These are phyloP conservation scores for Arizona elegans DNA, from an alignment of 2,113 vertebrate genomes.

Conservation along the genomic window DNA sequence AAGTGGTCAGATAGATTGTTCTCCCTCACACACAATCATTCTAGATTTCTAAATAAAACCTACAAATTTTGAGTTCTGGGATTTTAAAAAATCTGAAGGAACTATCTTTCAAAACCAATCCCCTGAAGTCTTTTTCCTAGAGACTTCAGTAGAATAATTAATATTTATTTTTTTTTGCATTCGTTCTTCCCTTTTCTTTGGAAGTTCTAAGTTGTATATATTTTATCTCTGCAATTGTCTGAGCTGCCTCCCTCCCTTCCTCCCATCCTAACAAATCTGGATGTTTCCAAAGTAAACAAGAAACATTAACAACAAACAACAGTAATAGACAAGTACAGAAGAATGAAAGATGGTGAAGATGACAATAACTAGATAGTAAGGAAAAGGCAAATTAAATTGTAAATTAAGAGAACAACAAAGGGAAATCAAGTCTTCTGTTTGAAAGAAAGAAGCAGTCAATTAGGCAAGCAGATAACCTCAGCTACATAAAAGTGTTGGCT, in stretches of 20 bases:
- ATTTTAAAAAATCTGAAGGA: background rate
- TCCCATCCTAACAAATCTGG: background rate
- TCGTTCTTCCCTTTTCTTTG: background rate
- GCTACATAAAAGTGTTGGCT: background rate
- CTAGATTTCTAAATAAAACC: background rate
- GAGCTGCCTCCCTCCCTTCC: background rate
- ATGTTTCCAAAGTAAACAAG: background rate
- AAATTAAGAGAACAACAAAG: background rate
- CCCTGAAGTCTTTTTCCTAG: background rate
- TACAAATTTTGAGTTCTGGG: background rate
- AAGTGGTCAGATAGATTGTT: background rate
- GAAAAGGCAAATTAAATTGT: background rate
- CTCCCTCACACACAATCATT: background rate
- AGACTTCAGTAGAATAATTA: background rate
- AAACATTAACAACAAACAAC: background rate
- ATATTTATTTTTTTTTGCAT: background rate
- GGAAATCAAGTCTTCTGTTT: background rate
- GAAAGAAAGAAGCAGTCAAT: background rate
- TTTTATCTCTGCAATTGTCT: background rate
- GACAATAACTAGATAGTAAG: background rate
- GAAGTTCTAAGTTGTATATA: background rate
- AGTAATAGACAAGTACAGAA: background rate
- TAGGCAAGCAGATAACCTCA: background rate
- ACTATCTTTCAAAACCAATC: background rate
- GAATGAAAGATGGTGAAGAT: background rate